These are phyloP conservation scores for Menidia menidia DNA, from an alignment of 2,797 vertebrate species.

Conservation along the genomic window DNA sequence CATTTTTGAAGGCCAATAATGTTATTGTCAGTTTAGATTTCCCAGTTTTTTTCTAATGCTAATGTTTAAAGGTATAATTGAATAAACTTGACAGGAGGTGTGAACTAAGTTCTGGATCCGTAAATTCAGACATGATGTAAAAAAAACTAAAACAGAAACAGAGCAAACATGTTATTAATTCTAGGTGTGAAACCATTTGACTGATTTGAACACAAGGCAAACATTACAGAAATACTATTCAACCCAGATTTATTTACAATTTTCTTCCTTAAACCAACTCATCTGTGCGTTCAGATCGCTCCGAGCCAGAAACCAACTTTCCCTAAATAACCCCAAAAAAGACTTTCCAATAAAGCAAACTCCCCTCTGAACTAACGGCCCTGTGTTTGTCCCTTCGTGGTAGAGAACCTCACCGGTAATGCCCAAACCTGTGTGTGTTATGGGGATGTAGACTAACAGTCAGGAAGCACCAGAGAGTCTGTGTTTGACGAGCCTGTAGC, in stretches of 20 bases:
- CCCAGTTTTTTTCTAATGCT: too few relatives aligned
- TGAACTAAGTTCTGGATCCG: too few relatives aligned
- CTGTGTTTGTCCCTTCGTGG: conserved; percentile 2
- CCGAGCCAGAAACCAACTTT: conserved; percentile 28
- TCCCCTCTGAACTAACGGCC: conserved; percentile 41
- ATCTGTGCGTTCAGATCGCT: not conserved
- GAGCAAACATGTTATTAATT: not conserved
- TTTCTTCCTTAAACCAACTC: conserved; percentile 3
- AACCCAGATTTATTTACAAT: conserved; percentile 22
- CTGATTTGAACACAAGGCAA: not conserved
- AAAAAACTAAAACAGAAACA: too few relatives aligned
- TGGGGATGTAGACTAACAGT: conserved; percentile 4
- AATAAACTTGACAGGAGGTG: too few relatives aligned
- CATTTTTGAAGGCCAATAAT: not conserved
- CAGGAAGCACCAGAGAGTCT: conserved; percentile 35
- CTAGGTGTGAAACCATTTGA: not conserved
- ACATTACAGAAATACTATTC: conserved; percentile 40
- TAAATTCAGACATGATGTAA: too few relatives aligned
- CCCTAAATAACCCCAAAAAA: conserved; percentile 32
- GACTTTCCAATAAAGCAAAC: conserved; percentile 41
- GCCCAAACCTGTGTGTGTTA: conserved; percentile 26
- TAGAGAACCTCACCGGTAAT: conserved; percentile 27
- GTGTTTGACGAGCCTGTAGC: conserved; percentile 17
- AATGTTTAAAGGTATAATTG: too few relatives aligned
- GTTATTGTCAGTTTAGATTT: too few relatives aligned